Base-by-base conservation (phyloP, 2,797 vertebrate genomes). In the Todus mexicanus region DNA sequence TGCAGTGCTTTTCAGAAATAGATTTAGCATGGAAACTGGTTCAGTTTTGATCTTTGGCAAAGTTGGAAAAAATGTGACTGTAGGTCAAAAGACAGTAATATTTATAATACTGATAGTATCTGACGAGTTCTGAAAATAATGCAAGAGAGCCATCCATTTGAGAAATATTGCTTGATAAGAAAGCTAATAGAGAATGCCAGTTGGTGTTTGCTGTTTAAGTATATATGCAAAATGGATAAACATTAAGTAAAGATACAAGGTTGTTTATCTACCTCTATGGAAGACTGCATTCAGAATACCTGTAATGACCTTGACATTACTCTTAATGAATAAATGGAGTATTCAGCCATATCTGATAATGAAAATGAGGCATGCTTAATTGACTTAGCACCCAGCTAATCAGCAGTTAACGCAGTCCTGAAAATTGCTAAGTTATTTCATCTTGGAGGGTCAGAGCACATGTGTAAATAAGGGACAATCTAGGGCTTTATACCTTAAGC, bases 301-400 rank as follows among this genome's bases (percentile, higher is more conserved):
- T 61, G 45, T 86, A 85, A 91, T 65, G 91, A 92, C 80, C 65
- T 37, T 80, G 53, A 78, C 72, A 84, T 69, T 86, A 70, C 83
- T 64, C 48, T 94, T 94, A 93, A 95, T 94, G 91, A 89, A 72
- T 50, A 93, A 93, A 92, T 77, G 66, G 65, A 48, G 53, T 69
- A 77, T 83, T 89, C n/a, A 79, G 21, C 84, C 53, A 33, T 77
- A 70, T 90, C 71, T 87, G 77, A 45, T 94, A 89, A 94, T 94
- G 83, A 90, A 95, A 93, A 92, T 59, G 77, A 92, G 65, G 76
- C 60, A 84, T 79, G 80, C 71, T 91, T 93, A 94, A 94, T 91
- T 94, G 92, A 80, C 71, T 93, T 91, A 71, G 80, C 60, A 89
- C 48, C 69, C 61, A 88, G 43, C 64, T 92, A 91, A 94, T 96